Evolutionary conservation across 2,797 vertebrate species (phyloP).

Genomic region (Podargus strigoides): DNA sequence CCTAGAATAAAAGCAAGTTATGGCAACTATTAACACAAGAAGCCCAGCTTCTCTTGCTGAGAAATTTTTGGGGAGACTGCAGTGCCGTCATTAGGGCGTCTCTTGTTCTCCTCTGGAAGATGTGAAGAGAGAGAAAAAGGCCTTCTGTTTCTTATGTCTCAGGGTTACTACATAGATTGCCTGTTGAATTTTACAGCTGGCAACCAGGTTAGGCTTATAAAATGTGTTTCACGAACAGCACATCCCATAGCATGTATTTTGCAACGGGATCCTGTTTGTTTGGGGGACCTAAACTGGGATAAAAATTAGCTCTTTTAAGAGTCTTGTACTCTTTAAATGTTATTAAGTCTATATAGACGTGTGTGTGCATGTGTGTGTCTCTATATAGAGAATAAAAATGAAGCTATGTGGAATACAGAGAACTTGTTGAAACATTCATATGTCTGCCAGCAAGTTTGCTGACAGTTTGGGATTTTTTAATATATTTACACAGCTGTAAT

Average conservation of each 20-base stretch:
- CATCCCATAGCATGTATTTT: neutral
- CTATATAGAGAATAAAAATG: conserved; percentile 41
- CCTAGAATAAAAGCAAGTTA: neutral
- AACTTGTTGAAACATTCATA: conserved; percentile 60
- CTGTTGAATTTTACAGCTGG: conserved; percentile 20
- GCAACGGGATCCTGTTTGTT: too few relatives aligned
- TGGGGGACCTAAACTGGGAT: neutral
- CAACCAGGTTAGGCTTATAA: conserved; percentile 11
- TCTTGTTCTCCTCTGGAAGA: neutral
- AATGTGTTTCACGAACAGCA: conserved; percentile 31
- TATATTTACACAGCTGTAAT: conserved; percentile 68
- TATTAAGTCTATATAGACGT: neutral
- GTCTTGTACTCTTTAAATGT: neutral
- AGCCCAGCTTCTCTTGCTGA: neutral
- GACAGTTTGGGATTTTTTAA: conserved; percentile 43
- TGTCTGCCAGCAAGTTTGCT: conserved; percentile 58
- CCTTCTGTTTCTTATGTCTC: neutral
- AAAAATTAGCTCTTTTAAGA: conserved; percentile 16
- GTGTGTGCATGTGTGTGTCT: neutral
- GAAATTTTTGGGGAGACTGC: neutral
- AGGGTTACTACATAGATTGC: neutral
- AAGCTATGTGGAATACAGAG: conserved; percentile 55
- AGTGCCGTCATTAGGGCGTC: neutral
- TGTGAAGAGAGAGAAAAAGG: neutral
- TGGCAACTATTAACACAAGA: neutral